phyloP scores from a whole-genome alignment of 2,113 vertebrate species.

The Thinocorus orbignyianus region DNA sequence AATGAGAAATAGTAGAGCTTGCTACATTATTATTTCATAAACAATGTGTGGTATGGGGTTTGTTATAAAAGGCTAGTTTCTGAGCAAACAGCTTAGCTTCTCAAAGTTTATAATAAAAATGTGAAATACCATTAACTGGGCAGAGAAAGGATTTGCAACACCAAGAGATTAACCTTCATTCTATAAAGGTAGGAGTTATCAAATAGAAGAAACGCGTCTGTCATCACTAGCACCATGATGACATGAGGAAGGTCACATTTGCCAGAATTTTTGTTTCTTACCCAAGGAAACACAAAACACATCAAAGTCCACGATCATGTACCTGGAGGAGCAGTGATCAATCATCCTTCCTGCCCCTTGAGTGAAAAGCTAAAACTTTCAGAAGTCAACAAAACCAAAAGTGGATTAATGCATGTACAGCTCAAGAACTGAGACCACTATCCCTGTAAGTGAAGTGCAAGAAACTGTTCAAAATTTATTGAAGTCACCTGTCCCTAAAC shows the following conservation, averaged over 20 bases:
- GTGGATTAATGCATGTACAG: not conserved
- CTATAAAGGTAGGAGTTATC: not conserved
- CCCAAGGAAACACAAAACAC: not conserved
- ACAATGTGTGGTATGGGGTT: not conserved
- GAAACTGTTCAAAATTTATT: not conserved
- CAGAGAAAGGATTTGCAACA: not conserved
- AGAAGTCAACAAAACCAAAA: not conserved
- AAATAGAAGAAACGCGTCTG: not conserved
- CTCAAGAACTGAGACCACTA: not conserved
- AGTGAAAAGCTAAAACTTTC: not conserved
- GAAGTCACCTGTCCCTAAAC: not conserved
- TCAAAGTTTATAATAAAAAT: not conserved
- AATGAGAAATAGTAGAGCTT: not conserved
- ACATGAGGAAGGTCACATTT: not conserved
- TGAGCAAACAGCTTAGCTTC: not conserved
- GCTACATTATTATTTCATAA: conserved; percentile 10
- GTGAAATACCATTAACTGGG: not conserved
- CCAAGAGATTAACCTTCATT: not conserved
- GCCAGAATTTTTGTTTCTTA: not conserved
- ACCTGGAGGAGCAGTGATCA: not conserved
- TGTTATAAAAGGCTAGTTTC: not conserved
- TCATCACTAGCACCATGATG: not conserved
- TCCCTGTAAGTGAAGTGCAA: not conserved
- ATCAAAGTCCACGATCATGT: not conserved
- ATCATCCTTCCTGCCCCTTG: not conserved